These are phyloP conservation scores for Philhelius pedissequus DNA, from an alignment of 2,888 invertebrate genomes.

Conservation along the genomic window DNA sequence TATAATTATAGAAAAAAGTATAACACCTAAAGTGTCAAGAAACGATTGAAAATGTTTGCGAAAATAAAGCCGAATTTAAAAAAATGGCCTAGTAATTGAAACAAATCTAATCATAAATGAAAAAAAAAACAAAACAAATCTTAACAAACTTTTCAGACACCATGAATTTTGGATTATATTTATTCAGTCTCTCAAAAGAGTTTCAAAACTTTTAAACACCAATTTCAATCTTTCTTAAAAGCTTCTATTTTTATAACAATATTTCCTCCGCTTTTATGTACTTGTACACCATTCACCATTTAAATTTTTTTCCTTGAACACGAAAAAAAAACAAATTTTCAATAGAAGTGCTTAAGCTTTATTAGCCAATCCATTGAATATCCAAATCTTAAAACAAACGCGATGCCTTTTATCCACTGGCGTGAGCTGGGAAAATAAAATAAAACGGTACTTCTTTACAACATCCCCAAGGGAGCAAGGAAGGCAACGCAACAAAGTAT, in stretches of 20 bases:
- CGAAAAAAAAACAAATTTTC: neutral
- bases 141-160: neutral
- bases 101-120: neutral
- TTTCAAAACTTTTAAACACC: neutral
- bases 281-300: neutral
- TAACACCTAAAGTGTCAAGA: too few relatives aligned
- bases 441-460: neutral
- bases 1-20: too few relatives aligned
- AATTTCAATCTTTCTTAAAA: neutral
- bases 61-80: neutral
- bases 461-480: neutral
- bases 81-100: neutral
- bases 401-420: neutral
- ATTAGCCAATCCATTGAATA: conserved; percentile 20
- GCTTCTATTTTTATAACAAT: neutral
- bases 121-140: neutral
- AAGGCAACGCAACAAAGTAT: conserved; percentile 6
- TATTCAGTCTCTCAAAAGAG: neutral
- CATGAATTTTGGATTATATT: neutral
- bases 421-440: neutral
- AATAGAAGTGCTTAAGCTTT: conserved; percentile 12
- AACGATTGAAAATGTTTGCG: too few relatives aligned
- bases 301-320: neutral
- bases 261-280: neutral
- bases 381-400: conserved; percentile 8